Conservation (phyloP, 2,797 vertebrate genomes). For the Dicrostonyx torquatus region DNA sequence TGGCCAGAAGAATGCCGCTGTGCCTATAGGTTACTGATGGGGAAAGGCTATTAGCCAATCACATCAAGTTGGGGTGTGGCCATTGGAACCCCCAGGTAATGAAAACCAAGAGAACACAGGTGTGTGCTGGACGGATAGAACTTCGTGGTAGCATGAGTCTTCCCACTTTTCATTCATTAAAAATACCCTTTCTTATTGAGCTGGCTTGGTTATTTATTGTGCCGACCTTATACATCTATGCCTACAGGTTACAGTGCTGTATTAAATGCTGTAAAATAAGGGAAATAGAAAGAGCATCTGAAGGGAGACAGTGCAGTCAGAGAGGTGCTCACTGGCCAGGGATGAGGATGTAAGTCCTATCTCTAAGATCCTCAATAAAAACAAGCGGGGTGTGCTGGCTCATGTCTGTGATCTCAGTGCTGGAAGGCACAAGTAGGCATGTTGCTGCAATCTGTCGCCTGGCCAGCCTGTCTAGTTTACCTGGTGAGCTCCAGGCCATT, state of each 20-base stretch:
- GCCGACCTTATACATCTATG: no score
- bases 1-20: conserved; percentile 5
- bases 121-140: no score
- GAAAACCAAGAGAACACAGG: no score
- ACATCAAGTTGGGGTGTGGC: no score
- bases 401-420: not conserved
- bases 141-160: no score
- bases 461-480: not conserved
- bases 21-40: not conserved
- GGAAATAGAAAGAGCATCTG: not conserved
- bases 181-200: no score
- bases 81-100: no score
- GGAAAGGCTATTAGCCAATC: no score
- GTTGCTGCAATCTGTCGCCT: fast-evolving
- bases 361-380: not conserved
- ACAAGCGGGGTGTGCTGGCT: not conserved
- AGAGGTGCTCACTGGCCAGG: not conserved
- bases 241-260: not conserved
- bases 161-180: no score
- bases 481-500: not conserved
- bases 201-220: no score
- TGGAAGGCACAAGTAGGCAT: not conserved
- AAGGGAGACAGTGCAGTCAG: not conserved
- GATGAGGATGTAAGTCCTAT: not conserved
- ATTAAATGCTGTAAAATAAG: not conserved